Conservation (phyloP, 2,113 vertebrate species). For the Corydoras sp. region DNA sequence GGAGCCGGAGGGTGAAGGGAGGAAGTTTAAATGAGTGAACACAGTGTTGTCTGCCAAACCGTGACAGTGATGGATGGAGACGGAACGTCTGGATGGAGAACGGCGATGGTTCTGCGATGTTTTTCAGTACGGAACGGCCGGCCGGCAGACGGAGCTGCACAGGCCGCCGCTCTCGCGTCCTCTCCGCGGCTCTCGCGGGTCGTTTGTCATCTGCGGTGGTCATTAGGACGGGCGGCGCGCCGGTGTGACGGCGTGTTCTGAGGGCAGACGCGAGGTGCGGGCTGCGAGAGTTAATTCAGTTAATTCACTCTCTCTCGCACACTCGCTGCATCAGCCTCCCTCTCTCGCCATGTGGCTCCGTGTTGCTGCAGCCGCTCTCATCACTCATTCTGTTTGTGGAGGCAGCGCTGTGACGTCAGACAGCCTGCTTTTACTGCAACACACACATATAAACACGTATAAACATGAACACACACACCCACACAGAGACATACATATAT, state of each 20-base stretch:
- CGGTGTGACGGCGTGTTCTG: too few relatives aligned
- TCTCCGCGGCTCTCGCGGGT: slow-evolving; percentile 8
- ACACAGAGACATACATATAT: too few relatives aligned
- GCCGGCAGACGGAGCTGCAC: too few relatives aligned
- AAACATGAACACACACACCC: slow-evolving; percentile 17
- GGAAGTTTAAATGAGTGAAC: too few relatives aligned
- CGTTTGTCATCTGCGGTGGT: too few relatives aligned
- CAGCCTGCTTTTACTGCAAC: slow-evolving; percentile 14
- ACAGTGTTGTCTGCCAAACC: slow-evolving; percentile 4
- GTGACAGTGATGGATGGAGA: slow-evolving; percentile 44
- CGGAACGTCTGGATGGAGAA: slow-evolving; percentile 14
- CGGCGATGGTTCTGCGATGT: slow-evolving; percentile 17
- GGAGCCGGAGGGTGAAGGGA: too few relatives aligned
- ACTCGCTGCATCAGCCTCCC: not conserved
- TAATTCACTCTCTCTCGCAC: not conserved
- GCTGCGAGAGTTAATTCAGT: too few relatives aligned
- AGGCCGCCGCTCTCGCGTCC: slow-evolving; percentile 39
- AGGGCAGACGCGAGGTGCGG: too few relatives aligned
- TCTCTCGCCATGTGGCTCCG: not conserved
- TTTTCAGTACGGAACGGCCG: not conserved
- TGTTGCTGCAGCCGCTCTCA: slow-evolving; percentile 14
- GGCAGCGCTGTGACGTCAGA: slow-evolving; percentile 38
- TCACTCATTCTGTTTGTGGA: slow-evolving; percentile 22
- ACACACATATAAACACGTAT: slow-evolving; percentile 10
- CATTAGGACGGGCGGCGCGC: too few relatives aligned